A percentile compares a stretch with the other conserved stretches of the same genome.
Conservation (phyloP, 2,797 vertebrate species). For the Monodelphis domestica region DNA sequence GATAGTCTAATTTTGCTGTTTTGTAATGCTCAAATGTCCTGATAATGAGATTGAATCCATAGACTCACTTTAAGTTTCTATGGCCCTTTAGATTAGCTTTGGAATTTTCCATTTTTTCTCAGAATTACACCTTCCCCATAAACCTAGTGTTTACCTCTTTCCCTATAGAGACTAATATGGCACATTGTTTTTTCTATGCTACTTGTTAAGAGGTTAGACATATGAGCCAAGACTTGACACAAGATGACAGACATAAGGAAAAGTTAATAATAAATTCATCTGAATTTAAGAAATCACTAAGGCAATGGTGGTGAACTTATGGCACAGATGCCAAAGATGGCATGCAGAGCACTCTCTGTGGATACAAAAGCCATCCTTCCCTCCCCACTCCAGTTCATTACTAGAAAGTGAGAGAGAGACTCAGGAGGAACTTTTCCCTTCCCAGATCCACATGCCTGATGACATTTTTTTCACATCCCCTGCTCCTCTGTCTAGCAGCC, state of each 20-base stretch:
- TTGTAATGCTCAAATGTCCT: not conserved
- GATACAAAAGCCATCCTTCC: no score
- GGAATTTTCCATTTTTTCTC: slow-evolving; percentile 45
- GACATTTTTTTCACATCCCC: no score
- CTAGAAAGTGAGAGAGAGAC: no score
- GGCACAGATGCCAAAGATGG: no score
- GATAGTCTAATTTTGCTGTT: not conserved
- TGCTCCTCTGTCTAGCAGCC: no score
- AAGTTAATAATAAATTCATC: not conserved
- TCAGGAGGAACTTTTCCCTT: no score
- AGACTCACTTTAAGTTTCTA: slow-evolving; percentile 32
- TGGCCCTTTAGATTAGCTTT: slow-evolving; percentile 49
- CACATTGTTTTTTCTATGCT: not conserved
- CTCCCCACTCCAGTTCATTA: no score
- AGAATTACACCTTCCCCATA: slow-evolving; percentile 65
- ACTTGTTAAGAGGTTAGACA: not conserved
- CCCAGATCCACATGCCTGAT: no score
- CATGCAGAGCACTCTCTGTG: no score
- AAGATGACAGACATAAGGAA: slow-evolving; percentile 25
- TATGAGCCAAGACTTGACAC: slow-evolving; percentile 28
- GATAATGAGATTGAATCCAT: slow-evolving; percentile 47
- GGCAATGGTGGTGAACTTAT: no score
- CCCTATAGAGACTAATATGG: slow-evolving; percentile 43
- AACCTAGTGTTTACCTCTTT: slow-evolving; percentile 59
- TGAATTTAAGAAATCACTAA: not conserved